Percentiles rank a stretch among this genome's conserved stretches.
Conservation (phyloP, 2,888 invertebrate species). For the Phlogophora meticulosa region DNA sequence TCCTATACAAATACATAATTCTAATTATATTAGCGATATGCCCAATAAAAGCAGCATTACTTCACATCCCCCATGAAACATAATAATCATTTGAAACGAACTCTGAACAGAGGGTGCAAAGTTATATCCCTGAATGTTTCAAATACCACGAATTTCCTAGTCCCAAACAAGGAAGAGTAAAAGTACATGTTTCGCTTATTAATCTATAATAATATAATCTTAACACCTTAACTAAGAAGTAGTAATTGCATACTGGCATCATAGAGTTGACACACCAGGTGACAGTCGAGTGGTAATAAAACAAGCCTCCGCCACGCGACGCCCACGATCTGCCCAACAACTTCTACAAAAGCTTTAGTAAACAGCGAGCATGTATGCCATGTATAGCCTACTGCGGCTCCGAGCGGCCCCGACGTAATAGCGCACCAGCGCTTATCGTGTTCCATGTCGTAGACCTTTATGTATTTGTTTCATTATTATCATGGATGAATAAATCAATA, state of each 20-base stretch:
- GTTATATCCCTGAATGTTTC: slow-evolving; percentile 16
- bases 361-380: slow-evolving; percentile 1
- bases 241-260: slow-evolving; percentile 57
- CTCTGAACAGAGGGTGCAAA: slow-evolving; percentile 7
- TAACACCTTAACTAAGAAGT: slow-evolving; percentile 45
- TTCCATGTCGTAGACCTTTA: too few relatives aligned
- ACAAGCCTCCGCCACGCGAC: not conserved
- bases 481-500: slow-evolving; percentile 27
- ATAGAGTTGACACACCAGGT: slow-evolving; percentile 20
- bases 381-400: too few relatives aligned
- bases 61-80: not conserved
- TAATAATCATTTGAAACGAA: slow-evolving; percentile 13
- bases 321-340: not conserved
- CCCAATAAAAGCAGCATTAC: slow-evolving; percentile 23
- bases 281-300: not conserved
- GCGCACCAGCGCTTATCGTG: too few relatives aligned
- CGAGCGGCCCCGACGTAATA: too few relatives aligned
- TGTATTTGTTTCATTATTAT: not conserved
- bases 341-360: not conserved
- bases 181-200: slow-evolving; percentile 55
- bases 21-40: not conserved
- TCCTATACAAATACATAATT: not conserved
- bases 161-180: slow-evolving; percentile 30
- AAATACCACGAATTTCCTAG: slow-evolving; percentile 24
- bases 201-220: slow-evolving; percentile 39